Percentiles rank a stretch among this genome's conserved stretches.
Evolutionary conservation across 2,113 vertebrate genomes (phyloP).

Genomic region (Sturnira hondurensis): DNA sequence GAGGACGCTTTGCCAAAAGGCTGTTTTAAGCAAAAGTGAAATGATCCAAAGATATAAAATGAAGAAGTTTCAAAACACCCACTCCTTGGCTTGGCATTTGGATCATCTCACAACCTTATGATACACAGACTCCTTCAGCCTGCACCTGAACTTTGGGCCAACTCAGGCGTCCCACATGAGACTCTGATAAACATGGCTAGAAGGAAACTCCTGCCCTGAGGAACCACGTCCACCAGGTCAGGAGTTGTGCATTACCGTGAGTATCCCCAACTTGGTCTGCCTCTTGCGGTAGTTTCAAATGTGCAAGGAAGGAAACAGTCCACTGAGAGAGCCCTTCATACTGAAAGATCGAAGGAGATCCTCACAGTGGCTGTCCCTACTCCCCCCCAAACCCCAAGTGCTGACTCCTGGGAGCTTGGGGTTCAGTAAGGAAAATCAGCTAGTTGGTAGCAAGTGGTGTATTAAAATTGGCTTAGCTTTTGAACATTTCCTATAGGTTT

Average conservation of each 20-base stretch:
- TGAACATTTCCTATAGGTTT: neutral
- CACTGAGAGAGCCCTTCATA: neutral
- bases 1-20: neutral
- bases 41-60: neutral
- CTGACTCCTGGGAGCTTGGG: neutral
- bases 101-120: neutral
- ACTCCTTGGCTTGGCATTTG: neutral
- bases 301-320: neutral
- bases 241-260: neutral
- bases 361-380: neutral
- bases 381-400: neutral
- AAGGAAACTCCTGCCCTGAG: neutral
- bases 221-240: neutral
- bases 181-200: neutral
- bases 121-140: neutral
- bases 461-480: neutral
- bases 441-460: neutral
- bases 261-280: neutral
- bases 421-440: neutral
- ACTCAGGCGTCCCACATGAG: neutral
- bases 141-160: neutral
- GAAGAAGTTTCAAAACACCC: constrained; percentile 5
- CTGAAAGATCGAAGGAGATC: neutral
- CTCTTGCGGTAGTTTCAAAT: neutral
- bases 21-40: neutral